Evolutionary conservation across 2,797 vertebrate species (phyloP).

Genomic region (Arnoldichthys spilopterus): DNA sequence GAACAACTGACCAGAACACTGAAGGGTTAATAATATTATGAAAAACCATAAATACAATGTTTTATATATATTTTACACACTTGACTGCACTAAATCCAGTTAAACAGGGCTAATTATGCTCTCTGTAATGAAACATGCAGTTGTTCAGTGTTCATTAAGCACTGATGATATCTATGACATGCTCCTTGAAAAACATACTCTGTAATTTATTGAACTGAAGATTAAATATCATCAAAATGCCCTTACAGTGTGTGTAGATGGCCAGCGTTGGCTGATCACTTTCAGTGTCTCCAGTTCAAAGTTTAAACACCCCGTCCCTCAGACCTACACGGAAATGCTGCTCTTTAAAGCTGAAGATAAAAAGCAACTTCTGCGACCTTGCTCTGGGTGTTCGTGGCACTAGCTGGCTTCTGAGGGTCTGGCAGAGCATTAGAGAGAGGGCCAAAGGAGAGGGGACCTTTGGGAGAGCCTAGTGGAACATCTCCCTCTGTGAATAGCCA

Average conservation of each 20-base stretch:
- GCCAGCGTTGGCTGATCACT: background rate
- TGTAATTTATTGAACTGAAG: too few relatives aligned
- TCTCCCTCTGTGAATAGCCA: conserved; percentile 35
- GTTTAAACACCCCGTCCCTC: conserved; percentile 49
- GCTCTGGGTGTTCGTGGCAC: conserved; percentile 70
- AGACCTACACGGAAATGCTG: conserved; percentile 53
- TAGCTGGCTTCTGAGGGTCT: conserved; percentile 62
- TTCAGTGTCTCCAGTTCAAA: conserved; percentile 3
- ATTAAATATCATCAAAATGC: too few relatives aligned
- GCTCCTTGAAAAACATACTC: too few relatives aligned
- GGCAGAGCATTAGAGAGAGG: conserved; percentile 21
- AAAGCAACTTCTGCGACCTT: conserved; percentile 73
- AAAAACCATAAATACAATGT: too few relatives aligned
- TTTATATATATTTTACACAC: too few relatives aligned
- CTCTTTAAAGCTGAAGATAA: conserved; percentile 74
- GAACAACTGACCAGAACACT: too few relatives aligned
- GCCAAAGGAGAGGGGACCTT: conserved; percentile 45
- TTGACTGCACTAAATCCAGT: too few relatives aligned
- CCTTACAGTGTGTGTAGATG: background rate
- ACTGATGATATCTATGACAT: too few relatives aligned
- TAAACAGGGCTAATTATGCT: too few relatives aligned
- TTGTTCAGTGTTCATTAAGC: too few relatives aligned
- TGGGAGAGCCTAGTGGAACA: conserved; percentile 29
- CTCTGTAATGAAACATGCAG: too few relatives aligned
- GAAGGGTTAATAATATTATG: too few relatives aligned